phyloP scores from a whole-genome alignment of 2,113 vertebrate genomes.

The Cryptoleucopteryx plumbea region DNA sequence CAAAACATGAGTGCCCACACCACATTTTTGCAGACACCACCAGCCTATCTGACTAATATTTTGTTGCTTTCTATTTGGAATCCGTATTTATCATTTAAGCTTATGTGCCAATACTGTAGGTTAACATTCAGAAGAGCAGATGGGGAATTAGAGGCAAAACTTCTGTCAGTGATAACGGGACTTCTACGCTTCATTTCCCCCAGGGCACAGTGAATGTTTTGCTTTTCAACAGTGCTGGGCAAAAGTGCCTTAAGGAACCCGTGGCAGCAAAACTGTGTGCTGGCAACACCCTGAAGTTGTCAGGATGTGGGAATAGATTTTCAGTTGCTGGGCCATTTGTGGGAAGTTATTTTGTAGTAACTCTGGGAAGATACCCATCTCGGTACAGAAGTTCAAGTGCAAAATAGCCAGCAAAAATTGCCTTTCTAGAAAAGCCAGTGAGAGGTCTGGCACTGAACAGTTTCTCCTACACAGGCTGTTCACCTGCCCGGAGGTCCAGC shows the following conservation, averaged over 20 bases:
- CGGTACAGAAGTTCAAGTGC: background rate
- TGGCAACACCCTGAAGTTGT: background rate
- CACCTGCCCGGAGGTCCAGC: background rate
- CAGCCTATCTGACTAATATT: constrained; percentile 13
- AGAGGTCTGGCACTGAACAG: background rate
- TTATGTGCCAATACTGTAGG: background rate
- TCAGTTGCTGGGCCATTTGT: background rate
- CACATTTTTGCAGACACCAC: background rate
- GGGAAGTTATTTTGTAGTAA: background rate
- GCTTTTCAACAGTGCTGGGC: background rate
- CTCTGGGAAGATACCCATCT: background rate
- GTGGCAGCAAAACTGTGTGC: background rate
- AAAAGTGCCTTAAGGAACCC: background rate
- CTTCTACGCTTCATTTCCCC: constrained; percentile 25
- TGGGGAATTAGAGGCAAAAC: constrained; percentile 45
- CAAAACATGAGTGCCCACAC: background rate
- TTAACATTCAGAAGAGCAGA: constrained; percentile 36
- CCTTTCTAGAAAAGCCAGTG: background rate
- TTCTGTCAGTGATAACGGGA: constrained; percentile 32
- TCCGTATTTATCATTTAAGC: constrained; percentile 12
- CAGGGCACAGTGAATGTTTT: background rate
- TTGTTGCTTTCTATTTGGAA: constrained; percentile 9
- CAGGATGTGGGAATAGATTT: background rate
- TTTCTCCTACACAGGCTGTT: background rate
- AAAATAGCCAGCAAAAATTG: background rate